phyloP scores from a whole-genome alignment of 1,140 invertebrate species.

The Zophobas atratus region DNA sequence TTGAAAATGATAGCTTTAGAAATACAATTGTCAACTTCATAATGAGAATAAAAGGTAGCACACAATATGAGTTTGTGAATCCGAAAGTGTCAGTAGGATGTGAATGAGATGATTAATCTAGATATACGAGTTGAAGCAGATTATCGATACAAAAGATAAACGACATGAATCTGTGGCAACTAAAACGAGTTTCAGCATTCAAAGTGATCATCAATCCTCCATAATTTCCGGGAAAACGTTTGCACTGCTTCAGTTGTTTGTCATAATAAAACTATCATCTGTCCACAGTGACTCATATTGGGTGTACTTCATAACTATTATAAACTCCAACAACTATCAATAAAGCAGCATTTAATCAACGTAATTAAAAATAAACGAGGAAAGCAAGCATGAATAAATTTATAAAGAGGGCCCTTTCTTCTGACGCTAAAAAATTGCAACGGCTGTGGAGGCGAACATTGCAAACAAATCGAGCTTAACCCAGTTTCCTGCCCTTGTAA shows the following conservation, averaged over 20 bases:
- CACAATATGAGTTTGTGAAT: neutral
- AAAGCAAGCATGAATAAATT: neutral
- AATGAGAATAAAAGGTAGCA: neutral
- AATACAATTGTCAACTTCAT: neutral
- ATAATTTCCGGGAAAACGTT: neutral
- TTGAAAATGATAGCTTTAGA: neutral
- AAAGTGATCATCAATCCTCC: neutral
- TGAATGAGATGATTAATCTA: constrained; percentile 11
- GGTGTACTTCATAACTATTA: constrained; percentile 2
- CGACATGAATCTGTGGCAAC: constrained; percentile 6
- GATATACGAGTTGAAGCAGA: neutral
- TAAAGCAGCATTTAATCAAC: constrained; percentile 3
- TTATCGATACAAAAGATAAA: constrained; percentile 18
- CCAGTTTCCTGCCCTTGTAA: constrained; percentile 40
- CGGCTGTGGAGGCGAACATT: neutral
- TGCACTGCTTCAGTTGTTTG: too few species aligned
- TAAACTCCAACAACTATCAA: neutral
- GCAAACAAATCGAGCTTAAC: constrained; percentile 31
- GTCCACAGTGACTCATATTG: neutral
- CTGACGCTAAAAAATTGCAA: constrained; percentile 11
- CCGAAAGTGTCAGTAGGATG: neutral
- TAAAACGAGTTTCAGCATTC: neutral
- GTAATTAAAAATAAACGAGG: constrained; percentile 5
- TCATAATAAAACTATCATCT: too few species aligned
- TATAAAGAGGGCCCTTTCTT: too few species aligned